Conservation (phyloP, 1,140 invertebrate genomes). For the Listronotus oregonensis region DNA sequence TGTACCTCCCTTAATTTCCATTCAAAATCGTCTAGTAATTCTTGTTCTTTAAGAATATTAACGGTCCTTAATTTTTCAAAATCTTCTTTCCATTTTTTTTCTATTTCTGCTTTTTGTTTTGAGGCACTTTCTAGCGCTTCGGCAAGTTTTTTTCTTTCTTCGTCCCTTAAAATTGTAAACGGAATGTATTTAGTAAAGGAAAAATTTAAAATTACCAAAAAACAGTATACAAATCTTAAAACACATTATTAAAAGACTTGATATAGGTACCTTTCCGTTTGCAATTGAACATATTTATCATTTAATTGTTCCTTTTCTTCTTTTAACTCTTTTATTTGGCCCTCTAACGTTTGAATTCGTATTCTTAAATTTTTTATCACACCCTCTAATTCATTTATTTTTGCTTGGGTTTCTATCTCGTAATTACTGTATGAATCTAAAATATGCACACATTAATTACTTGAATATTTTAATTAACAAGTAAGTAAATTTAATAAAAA, state of each 20-base stretch:
- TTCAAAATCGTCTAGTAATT: constrained; percentile 70
- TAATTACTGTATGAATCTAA: constrained; percentile 41
- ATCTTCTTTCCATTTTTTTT: constrained; percentile 66
- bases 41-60: constrained; percentile 64
- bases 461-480: too few relatives aligned
- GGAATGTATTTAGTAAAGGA: not conserved
- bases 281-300: constrained; percentile 51
- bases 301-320: constrained; percentile 57
- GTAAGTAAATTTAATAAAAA: too few relatives aligned
- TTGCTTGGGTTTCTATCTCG: constrained; percentile 48
- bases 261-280: constrained; percentile 48
- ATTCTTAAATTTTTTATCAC: constrained; percentile 58
- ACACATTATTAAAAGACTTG: constrained; percentile 1
- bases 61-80: constrained; percentile 65
- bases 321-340: constrained; percentile 56
- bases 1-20: constrained; percentile 72
- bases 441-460: constrained; percentile 14
- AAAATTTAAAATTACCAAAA: too few relatives aligned
- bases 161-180: constrained; percentile 43
- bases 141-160: constrained; percentile 60
- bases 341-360: constrained; percentile 60
- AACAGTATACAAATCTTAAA: not conserved
- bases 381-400: constrained; percentile 57
- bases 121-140: constrained; percentile 65
- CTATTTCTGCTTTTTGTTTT: constrained; percentile 62